phyloP scores from a whole-genome alignment of 2,888 invertebrate genomes.

The Atrina japonica region DNA sequence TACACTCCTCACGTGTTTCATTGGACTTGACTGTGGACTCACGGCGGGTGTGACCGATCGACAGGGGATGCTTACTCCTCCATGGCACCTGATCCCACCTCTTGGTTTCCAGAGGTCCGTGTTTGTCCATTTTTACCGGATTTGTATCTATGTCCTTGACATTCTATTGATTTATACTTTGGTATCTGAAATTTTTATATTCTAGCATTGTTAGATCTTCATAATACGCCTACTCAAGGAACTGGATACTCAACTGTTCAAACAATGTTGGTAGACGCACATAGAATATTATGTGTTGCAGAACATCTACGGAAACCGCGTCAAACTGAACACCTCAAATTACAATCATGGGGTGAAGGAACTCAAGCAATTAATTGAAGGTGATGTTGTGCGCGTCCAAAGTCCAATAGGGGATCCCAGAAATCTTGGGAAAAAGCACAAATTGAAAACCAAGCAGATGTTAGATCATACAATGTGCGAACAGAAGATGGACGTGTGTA shows the following conservation, averaged over 20 bases:
- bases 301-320: too few species aligned
- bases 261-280: slow-evolving; percentile 26
- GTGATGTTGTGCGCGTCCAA: slow-evolving; percentile 13
- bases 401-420: not conserved
- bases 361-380: not conserved
- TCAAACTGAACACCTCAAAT: not conserved
- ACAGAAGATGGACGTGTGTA: slow-evolving; percentile 15
- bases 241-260: slow-evolving; percentile 16
- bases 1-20: too few species aligned
- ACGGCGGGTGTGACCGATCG: too few species aligned
- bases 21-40: too few species aligned
- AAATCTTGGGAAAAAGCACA: slow-evolving; percentile 12
- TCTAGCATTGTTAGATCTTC: slow-evolving; percentile 22
- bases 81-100: too few species aligned
- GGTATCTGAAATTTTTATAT: too few species aligned
- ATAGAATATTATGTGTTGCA: slow-evolving; percentile 10
- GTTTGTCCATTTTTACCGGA: too few species aligned
- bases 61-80: too few species aligned
- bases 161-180: too few species aligned
- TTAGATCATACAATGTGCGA: slow-evolving; percentile 3
- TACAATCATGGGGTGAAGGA: too few species aligned
- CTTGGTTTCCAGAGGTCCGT: too few species aligned
- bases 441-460: slow-evolving; percentile 6
- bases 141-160: too few species aligned
- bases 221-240: slow-evolving; percentile 33